Conservation (phyloP, 2,888 invertebrate genomes). For the Philonicus albiceps region DNA sequence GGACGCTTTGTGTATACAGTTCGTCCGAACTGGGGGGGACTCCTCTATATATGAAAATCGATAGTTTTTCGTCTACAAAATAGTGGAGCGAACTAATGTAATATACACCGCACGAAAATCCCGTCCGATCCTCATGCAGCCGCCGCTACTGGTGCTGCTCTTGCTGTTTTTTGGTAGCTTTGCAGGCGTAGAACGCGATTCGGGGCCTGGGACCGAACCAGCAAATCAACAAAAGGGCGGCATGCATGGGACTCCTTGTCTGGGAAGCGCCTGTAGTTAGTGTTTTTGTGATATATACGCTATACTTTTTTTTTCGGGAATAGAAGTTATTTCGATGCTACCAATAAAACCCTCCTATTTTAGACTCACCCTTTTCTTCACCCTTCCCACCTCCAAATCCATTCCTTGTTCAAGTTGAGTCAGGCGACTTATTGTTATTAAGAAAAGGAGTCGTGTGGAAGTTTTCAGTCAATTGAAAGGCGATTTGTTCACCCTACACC, state of each 20-base stretch:
- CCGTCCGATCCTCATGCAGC: conserved; percentile 1
- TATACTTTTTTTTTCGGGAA: not conserved
- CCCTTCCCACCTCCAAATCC: not conserved
- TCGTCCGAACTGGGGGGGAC: not conserved
- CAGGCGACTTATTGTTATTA: not conserved
- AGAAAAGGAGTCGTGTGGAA: not conserved
- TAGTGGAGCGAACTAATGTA: conserved; percentile 2
- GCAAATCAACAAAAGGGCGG: conserved; percentile 1
- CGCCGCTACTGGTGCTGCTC: not conserved
- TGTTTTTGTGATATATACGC: not conserved
- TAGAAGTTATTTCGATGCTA: not conserved
- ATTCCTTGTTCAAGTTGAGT: not conserved
- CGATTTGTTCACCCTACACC: not conserved
- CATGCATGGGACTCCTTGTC: not conserved
- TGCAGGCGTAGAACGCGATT: not conserved
- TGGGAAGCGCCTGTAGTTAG: not conserved
- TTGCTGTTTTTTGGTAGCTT: not conserved
- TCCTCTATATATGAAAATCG: conserved; percentile 1
- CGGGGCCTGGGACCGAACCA: not conserved
- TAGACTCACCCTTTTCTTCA: not conserved
- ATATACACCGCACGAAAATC: conserved; percentile 4
- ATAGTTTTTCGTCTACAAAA: conserved; percentile 2
- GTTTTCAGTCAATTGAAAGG: not conserved
- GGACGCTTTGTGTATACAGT: not conserved
- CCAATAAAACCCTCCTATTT: not conserved